Base-by-base conservation (phyloP, 2,113 vertebrate genomes). In the Suricata suricatta region DNA sequence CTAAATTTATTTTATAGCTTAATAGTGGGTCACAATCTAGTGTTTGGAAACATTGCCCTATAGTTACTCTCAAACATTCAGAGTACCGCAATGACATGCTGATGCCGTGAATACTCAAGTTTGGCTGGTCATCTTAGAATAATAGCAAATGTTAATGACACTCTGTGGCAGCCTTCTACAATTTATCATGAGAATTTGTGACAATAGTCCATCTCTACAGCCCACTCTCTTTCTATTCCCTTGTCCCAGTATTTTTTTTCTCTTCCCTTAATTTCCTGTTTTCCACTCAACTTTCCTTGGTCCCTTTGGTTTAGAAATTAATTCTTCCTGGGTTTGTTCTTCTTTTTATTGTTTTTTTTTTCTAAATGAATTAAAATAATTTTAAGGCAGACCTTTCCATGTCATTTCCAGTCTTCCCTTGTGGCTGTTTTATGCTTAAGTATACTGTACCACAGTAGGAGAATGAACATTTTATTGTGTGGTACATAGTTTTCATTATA, bases 281-380 rank as follows among this genome's bases (percentile, higher is more conserved):
- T 97, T 95, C 64, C 64, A 97, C 69, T 93, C 69, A 96, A 95
- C 92, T 95, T 96, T 93, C 54, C 95, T 93, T 83, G 10, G 33
- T 96, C 81, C 41, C 94, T 97, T 96, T 76, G 52, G 90, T 93
- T 95, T 96, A 44, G 72, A 97, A 98, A 96, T 96, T 96, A 98
- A 97, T 97, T 98, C 92, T 98, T 96, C 94, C 95, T 96, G 96
- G 91, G 69, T 93, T 98, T 97, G 97, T 98, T 97, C 81, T 66
- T 97, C 23, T 92, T 98, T 95, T 97, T 95, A 93, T 98, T 98
- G 5, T 81, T 72, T 63, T 35, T 52, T 52, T 44, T 81, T 84
- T 47, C 52, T 96, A 96, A 98, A 97, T 96, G 83, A 98, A 98
- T 98, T 97, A 96, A 96, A 97, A 96, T 97, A 96, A 97, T 98